Percentiles rank a stretch among this genome's conserved stretches.
Conservation (phyloP, 2,888 invertebrate genomes). For the Brachyptera risi region DNA sequence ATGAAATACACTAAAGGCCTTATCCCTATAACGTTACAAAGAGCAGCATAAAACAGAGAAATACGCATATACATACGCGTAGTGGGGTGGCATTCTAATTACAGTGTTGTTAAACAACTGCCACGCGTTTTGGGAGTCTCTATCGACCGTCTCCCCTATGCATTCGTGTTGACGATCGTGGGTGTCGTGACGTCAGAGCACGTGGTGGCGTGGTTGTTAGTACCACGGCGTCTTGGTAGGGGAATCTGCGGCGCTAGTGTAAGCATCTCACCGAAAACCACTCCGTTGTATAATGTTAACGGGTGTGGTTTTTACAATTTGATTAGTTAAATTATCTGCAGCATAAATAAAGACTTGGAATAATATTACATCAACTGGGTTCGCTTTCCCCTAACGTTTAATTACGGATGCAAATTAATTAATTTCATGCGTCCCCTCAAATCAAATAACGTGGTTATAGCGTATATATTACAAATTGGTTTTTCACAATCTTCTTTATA, state of each 20-base stretch:
- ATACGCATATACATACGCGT: no score
- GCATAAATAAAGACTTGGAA: constrained; percentile 6
- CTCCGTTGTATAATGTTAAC: no score
- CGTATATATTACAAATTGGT: no score
- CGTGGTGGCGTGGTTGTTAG: background rate
- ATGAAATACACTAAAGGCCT: background rate
- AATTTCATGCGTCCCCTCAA: no score
- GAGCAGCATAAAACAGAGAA: no score
- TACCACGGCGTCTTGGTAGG: background rate
- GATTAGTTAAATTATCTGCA: background rate
- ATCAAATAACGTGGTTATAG: no score
- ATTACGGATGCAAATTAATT: constrained; percentile 2
- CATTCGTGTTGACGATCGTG: no score
- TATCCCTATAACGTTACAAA: no score
- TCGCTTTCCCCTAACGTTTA: background rate
- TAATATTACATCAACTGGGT: background rate
- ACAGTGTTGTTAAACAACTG: background rate
- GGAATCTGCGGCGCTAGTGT: background rate
- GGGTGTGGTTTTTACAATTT: constrained; percentile 14
- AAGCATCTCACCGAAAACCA: background rate
- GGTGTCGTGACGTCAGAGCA: background rate
- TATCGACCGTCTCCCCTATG: no score
- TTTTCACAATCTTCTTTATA: no score
- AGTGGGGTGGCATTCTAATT: background rate
- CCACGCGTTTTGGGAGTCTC: no score